phyloP scores from a whole-genome alignment of 2,888 invertebrate species.

The Xanthorhoe designata region DNA sequence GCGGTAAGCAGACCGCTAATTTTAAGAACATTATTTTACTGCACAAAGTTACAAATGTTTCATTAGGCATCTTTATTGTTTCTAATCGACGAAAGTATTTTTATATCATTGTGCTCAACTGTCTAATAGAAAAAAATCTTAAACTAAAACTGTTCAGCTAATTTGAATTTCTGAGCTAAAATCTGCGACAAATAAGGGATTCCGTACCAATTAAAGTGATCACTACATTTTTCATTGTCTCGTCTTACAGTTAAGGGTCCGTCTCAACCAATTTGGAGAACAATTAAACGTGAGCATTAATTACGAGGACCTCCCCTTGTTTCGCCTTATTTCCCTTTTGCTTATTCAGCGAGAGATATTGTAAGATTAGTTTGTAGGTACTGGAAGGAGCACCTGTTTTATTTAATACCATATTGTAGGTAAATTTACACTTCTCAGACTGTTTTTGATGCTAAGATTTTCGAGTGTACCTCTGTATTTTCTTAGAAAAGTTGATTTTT shows the following conservation, averaged over 20 bases:
- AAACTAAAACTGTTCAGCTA: background rate
- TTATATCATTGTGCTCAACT: background rate
- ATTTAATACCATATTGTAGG: too few relatives aligned
- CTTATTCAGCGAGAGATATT: constrained; percentile 76
- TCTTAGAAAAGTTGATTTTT: too few relatives aligned
- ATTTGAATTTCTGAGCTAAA: constrained; percentile 22
- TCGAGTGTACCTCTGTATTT: too few relatives aligned
- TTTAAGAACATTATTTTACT: background rate
- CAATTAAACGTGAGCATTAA: constrained; percentile 84
- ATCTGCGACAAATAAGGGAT: constrained; percentile 35
- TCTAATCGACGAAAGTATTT: background rate
- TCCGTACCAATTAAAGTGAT: constrained; percentile 45
- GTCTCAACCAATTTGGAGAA: constrained; percentile 72
- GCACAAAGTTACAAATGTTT: background rate
- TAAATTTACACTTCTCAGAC: too few relatives aligned
- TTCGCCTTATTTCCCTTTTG: constrained; percentile 80
- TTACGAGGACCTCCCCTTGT: constrained; percentile 71
- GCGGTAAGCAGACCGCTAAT: too few relatives aligned
- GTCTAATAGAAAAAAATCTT: background rate
- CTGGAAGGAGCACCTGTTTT: constrained; percentile 53
- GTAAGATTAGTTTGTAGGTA: constrained; percentile 39
- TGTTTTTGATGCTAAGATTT: too few relatives aligned
- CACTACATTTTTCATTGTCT: constrained; percentile 63
- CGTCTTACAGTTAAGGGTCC: constrained; percentile 61
- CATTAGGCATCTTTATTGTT: background rate